phyloP scores from a whole-genome alignment of 2,113 vertebrate species.

The Podocnemis expansa region DNA sequence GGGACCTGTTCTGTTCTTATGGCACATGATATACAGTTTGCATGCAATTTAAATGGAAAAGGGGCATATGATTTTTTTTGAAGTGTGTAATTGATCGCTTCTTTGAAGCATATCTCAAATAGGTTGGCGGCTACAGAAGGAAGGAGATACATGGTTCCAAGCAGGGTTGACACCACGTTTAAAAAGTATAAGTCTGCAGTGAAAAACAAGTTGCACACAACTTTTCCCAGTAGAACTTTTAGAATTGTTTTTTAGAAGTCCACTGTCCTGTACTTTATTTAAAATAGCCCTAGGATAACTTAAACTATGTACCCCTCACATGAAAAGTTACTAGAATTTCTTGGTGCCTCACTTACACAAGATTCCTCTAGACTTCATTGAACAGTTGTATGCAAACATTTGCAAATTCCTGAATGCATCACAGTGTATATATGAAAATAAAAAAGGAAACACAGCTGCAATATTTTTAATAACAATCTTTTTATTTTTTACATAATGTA shows the following conservation, averaged over 20 bases:
- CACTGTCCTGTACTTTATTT: conserved; percentile 2
- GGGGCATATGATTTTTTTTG: conserved; percentile 17
- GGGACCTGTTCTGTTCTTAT: conserved; percentile 64
- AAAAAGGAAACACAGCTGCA: conserved; percentile 77
- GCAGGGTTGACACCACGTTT: background rate
- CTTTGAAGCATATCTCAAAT: conserved; percentile 18
- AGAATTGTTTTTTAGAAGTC: conserved; percentile 17
- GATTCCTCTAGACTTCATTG: conserved; percentile 58
- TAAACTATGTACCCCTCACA: conserved; percentile 64
- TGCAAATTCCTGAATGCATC: conserved; percentile 76
- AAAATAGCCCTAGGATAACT: conserved; percentile 64
- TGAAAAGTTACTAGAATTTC: conserved; percentile 64
- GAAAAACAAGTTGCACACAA: conserved; percentile 64
- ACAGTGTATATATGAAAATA: conserved; percentile 83
- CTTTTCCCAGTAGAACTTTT: conserved; percentile 54
- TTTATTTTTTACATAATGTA: conserved; percentile 83
- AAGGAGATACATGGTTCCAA: conserved; percentile 19
- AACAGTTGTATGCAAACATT: conserved; percentile 71
- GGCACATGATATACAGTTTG: conserved; percentile 54
- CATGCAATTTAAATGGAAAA: conserved; percentile 50
- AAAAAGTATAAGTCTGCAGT: conserved; percentile 60
- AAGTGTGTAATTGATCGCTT: background rate
- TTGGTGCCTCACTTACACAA: conserved; percentile 54
- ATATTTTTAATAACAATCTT: conserved; percentile 81
- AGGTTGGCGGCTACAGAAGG: conserved; percentile 7